Percentiles rank a stretch among this genome's conserved stretches.
phyloP scores from a whole-genome alignment of 2,888 invertebrate species.

The Nemotelus pantherinus region DNA sequence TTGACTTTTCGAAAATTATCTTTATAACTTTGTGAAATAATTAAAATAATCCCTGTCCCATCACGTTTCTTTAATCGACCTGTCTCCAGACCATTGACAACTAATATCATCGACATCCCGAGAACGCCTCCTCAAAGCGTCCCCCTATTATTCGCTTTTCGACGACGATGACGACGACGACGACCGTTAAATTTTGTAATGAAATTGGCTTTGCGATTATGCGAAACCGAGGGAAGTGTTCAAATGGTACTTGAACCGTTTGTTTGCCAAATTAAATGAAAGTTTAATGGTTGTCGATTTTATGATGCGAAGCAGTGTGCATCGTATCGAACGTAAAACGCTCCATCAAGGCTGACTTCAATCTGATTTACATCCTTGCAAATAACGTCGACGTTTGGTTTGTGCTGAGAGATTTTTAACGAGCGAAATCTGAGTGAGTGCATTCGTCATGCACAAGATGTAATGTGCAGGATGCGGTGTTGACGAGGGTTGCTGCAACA shows the following conservation, averaged over 20 bases:
- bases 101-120: neutral
- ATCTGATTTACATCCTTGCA: conserved; percentile 43
- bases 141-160: neutral
- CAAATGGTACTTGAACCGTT: conserved; percentile 39
- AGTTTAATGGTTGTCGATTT: conserved; percentile 44
- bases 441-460: conserved; percentile 23
- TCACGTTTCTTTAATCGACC: conserved; percentile 11
- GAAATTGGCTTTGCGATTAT: conserved; percentile 41
- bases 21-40: conserved; percentile 32
- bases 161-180: conserved; percentile 6
- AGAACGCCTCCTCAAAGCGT: neutral
- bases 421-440: conserved; percentile 34
- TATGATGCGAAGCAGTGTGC: conserved; percentile 22
- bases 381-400: conserved; percentile 18
- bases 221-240: conserved; percentile 30
- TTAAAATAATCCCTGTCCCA: conserved; percentile 32
- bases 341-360: conserved; percentile 32
- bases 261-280: conserved; percentile 45
- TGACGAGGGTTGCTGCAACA: neutral
- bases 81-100: conserved; percentile 27
- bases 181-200: conserved; percentile 40
- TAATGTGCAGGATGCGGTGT: neutral
- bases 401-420: conserved; percentile 38
- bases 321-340: conserved; percentile 25
- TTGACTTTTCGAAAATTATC: conserved; percentile 26